A percentile compares a stretch with the other conserved stretches of the same genome.
phyloP scores from a whole-genome alignment of 2,888 invertebrate genomes.

The Eupeodes latifasciatus region DNA sequence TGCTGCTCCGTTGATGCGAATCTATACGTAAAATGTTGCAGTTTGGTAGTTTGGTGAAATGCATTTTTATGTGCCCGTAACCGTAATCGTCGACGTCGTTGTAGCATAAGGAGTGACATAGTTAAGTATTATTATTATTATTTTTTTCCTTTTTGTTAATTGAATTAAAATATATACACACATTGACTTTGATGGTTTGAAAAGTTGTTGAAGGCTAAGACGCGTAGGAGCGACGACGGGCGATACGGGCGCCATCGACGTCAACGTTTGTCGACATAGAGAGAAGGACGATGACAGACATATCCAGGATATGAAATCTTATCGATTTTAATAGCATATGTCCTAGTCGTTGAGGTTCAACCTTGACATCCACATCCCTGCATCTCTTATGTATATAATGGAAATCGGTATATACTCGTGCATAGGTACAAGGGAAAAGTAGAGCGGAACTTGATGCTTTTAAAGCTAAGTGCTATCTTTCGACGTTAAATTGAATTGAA shows the following conservation, averaged over 20 bases:
- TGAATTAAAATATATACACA: conserved; percentile 46
- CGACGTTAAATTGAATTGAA: conserved; percentile 45
- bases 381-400: conserved; percentile 11
- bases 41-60: conserved; percentile 32
- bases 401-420: neutral
- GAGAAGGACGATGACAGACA: conserved; percentile 2
- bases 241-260: neutral
- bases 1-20: conserved; percentile 28
- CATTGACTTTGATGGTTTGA: neutral
- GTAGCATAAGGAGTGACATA: neutral
- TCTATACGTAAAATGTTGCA: conserved; percentile 48
- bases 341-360: conserved; percentile 34
- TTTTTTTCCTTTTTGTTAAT: conserved; percentile 36
- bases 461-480: conserved; percentile 33
- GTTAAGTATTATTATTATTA: neutral
- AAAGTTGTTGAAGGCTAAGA: neutral
- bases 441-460: conserved; percentile 34
- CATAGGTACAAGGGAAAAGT: neutral
- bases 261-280: neutral
- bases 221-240: neutral
- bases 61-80: conserved; percentile 30
- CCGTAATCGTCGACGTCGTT: no score
- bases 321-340: conserved; percentile 36
- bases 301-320: conserved; percentile 31
- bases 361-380: conserved; percentile 31